These are phyloP conservation scores for Zygogramma bicolorata DNA, from an alignment of 2,888 invertebrate species.

Conservation along the genomic window DNA sequence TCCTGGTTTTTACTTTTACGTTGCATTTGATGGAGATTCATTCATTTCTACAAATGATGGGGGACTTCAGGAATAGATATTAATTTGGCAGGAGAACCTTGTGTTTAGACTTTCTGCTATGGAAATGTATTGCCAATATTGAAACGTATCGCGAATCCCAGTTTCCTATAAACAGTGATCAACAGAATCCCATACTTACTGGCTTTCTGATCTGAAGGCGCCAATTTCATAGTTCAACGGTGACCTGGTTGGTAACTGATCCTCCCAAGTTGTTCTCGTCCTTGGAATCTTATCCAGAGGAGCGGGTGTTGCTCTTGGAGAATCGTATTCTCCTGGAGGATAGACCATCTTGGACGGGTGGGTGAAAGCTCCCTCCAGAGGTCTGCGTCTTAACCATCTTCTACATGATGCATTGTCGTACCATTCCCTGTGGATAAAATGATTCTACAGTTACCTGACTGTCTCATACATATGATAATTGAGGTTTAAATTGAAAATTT, in stretches of 20 bases:
- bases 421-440: constrained; percentile 80
- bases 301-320: constrained; percentile 82
- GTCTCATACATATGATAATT: too few species aligned
- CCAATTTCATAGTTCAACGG: constrained; percentile 89
- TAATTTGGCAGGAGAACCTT: too few species aligned
- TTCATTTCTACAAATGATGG: too few species aligned
- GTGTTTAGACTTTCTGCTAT: too few species aligned
- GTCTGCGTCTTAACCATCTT: constrained; percentile 86
- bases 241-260: constrained; percentile 80
- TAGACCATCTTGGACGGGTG: constrained; percentile 96
- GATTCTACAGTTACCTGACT: too few species aligned
- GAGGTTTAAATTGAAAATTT: too few species aligned
- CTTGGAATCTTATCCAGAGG: constrained; percentile 68
- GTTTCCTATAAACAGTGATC: too few species aligned
- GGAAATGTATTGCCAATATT: too few species aligned
- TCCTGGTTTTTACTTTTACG: too few species aligned
- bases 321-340: constrained; percentile 86
- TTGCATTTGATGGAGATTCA: too few species aligned
- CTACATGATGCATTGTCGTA: constrained; percentile 90
- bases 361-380: constrained; percentile 86
- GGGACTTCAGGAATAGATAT: too few species aligned
- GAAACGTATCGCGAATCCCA: too few species aligned
- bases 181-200: constrained; percentile 73
- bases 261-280: constrained; percentile 74
- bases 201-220: constrained; percentile 85